Evolutionary conservation across 2,113 vertebrate species (phyloP).

Genomic region (Argyrosomus japonicus): DNA sequence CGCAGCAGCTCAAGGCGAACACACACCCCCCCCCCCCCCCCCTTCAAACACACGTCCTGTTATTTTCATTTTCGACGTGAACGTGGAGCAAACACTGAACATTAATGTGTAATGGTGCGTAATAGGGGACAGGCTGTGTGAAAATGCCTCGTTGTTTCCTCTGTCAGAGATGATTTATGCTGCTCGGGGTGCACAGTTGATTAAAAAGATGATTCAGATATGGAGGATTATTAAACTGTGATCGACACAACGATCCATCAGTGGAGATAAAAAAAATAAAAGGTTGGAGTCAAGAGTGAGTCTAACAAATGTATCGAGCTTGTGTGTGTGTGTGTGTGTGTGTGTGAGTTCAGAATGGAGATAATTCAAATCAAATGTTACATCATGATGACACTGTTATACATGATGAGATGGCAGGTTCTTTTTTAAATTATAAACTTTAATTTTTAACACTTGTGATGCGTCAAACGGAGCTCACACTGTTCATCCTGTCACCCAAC

Average conservation of each 20-base stretch:
- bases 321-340: not conserved
- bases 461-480: not conserved
- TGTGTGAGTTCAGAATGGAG: not conserved
- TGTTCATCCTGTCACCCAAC: not conserved
- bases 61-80: conserved; percentile 14
- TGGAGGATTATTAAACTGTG: conserved; percentile 20
- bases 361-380: not conserved
- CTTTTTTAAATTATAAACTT: not conserved
- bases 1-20: conserved; percentile 12
- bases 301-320: not conserved
- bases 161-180: conserved; percentile 23
- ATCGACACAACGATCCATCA: conserved; percentile 19
- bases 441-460: not conserved
- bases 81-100: conserved; percentile 5
- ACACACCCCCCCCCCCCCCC: not conserved
- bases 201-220: conserved; percentile 19
- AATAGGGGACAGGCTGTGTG: conserved; percentile 11
- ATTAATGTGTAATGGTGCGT: conserved; percentile 45
- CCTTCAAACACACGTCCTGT: not conserved
- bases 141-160: conserved; percentile 3
- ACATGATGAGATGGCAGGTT: not conserved
- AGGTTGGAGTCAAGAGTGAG: not conserved
- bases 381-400: too few relatives aligned
- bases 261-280: not conserved
- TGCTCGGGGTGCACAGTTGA: not conserved